Evolutionary conservation across 2,888 invertebrate species (phyloP), one percentile per base, ranked within the genome.

Genomic region (Dilophus febrilis): DNA sequence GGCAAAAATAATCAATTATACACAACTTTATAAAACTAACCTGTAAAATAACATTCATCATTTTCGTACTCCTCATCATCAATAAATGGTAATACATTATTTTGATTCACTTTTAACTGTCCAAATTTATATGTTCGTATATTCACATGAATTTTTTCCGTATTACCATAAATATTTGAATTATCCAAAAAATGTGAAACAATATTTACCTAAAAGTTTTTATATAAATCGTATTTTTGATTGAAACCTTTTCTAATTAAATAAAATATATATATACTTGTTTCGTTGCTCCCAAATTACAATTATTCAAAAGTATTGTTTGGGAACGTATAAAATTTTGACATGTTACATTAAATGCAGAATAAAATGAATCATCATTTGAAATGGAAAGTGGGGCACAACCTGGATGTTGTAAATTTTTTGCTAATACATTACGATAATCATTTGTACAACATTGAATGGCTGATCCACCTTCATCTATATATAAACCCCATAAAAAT

Each of bases 251-350:
- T n/a, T n/a, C n/a, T n/a, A n/a, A n/a, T n/a, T n/a, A n/a, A 22
- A 22, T 8, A 77, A 34, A 26, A 34, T 22, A 33, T 19, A 12
- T 33, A 26, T 14, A 14, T 49, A 72, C 71, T 64, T 72, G 73
- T 48, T 73, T 68, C 3, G 71, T 71, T 45, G 68, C 61, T 1
- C 71, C 71, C 30, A 72, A 55, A 37, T 62, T 65, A 50, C 72
- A 71, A 44, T 71, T 68, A 17, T 68, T 65, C 40, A 66, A 57
- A 0, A 69, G 67, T 1, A 68, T 64, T 2, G 71, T 70, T 48
- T 70, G 63, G 31, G 72, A 71, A 39, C 75, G 59, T 2, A 74
- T 70, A 45, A 72, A 71, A 53, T 72, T 72, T 46, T 74, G 63
- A 49, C 74, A 76, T 12, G 57, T 59, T 42, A 70, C 58, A 1